These are phyloP conservation scores for Micrasema minimum DNA, from an alignment of 1,140 invertebrate genomes.

Conservation along the genomic window DNA sequence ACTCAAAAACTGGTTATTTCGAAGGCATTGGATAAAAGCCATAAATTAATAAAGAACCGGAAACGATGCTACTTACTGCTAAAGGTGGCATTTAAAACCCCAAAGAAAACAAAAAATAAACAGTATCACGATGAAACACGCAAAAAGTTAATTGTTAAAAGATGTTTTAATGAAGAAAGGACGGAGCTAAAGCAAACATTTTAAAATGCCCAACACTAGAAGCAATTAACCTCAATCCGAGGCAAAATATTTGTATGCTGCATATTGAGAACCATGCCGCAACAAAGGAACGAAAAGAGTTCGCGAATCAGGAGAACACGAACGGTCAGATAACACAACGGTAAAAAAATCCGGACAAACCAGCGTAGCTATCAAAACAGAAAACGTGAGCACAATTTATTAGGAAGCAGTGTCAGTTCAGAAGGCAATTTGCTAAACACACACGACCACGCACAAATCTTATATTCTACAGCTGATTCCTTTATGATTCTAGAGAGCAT, in stretches of 20 bases:
- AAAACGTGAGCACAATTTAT: conserved; percentile 12
- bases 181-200: conserved; percentile 4
- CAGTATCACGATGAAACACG: too few relatives aligned
- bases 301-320: not conserved
- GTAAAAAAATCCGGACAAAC: conserved; percentile 9
- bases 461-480: too few relatives aligned
- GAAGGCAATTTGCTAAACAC: conserved; percentile 20
- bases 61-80: too few relatives aligned
- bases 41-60: too few relatives aligned
- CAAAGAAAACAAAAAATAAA: too few relatives aligned
- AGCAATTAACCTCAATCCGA: conserved; percentile 20
- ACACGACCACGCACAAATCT: conserved; percentile 19
- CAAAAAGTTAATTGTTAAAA: too few relatives aligned
- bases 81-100: too few relatives aligned
- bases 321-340: conserved; percentile 13
- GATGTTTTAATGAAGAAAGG: too few relatives aligned
- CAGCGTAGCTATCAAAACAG: not conserved
- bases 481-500: too few relatives aligned
- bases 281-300: conserved; percentile 26
- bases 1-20: too few relatives aligned
- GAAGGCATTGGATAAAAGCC: too few relatives aligned
- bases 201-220: not conserved
- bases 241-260: conserved; percentile 17
- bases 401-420: not conserved
- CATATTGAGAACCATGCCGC: conserved; percentile 5